phyloP scores from a whole-genome alignment of 2,888 invertebrate species.

The Papilio demoleus region DNA sequence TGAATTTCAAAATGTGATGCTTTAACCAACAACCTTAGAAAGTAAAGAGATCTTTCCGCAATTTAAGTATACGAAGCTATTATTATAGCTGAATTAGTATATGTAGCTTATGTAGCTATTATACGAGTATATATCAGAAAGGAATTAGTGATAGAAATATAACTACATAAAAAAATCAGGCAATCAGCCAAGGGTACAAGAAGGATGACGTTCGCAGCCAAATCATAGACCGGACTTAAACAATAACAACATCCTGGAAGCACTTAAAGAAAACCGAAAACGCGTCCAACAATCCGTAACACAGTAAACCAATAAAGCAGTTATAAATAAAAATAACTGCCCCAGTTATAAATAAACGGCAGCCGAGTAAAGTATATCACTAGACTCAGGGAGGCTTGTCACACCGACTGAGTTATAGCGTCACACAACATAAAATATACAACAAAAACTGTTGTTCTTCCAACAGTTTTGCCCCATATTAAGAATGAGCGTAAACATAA shows the following conservation, averaged over 20 bases:
- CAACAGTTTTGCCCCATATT: conserved; percentile 83
- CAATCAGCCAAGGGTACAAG: conserved; percentile 19
- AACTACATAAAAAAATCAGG: conserved; percentile 20
- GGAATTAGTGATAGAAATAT: too few relatives aligned
- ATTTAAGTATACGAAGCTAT: too few relatives aligned
- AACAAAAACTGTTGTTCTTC: conserved; percentile 81
- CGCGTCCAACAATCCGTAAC: conserved; percentile 72
- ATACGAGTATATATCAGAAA: too few relatives aligned
- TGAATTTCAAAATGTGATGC: too few relatives aligned
- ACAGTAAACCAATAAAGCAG: conserved; percentile 70
- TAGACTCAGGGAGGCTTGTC: conserved; percentile 74
- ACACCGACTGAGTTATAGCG: conserved; percentile 75
- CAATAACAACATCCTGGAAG: conserved; percentile 48
- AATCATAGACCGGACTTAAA: conserved; percentile 55
- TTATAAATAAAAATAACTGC: conserved; percentile 78
- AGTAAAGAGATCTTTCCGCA: too few relatives aligned
- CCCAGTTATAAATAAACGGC: conserved; percentile 63
- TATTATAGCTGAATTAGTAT: too few relatives aligned
- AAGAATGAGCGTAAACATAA: conserved; percentile 82
- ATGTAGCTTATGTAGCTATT: too few relatives aligned
- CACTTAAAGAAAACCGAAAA: conserved; percentile 65
- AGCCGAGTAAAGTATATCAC: conserved; percentile 68
- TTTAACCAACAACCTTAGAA: too few relatives aligned
- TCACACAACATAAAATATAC: conserved; percentile 83
- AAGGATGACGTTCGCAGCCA: conserved; percentile 55